Base-by-base conservation (phyloP, 2,888 invertebrate species). In the Amaurobius ferox region DNA sequence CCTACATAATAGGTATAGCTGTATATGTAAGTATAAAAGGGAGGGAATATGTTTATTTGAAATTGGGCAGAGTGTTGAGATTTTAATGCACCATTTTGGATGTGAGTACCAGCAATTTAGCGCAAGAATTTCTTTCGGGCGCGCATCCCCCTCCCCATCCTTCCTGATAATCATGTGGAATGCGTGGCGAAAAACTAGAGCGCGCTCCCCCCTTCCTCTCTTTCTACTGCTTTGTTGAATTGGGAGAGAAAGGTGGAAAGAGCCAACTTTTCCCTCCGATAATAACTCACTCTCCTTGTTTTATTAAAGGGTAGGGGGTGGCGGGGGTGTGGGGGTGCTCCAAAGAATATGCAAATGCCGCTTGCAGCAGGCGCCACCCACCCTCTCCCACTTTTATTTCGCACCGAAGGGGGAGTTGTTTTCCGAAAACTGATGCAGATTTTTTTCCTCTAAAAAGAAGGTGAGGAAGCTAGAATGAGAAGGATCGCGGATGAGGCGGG, bases 301-400 rank as follows among this genome's bases (percentile, higher is more conserved):
- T 81, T 81, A 81, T 81, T 61, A 81, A 61, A 73, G 44, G 55
- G 55, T 55, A 23, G 55, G 23, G 19, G 55, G 19, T 1, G 55
- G 68, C n/a, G 71, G 44, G n/a, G n/a, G n/a, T n/a, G n/a, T n/a
- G n/a, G 48, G 80, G 74, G 68, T 48, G 81, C 70, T 55, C 55
- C 68, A 81, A 70, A 81, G 81, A 81, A 81, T 81, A 81, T 81
- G 81, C 81, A 81, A 81, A 81, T 80, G 73, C 30, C 55, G 48
- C 32, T 73, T 67, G 68, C 62, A 81, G 19, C 55, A 55, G 61
- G 81, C 74, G 28, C 81, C 81, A 73, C 80, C 80, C 73, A 74
- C 81, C 74, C 76, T 48, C 66, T 55, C 40, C 32, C 29, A 74
- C 81, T 74, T 81, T 80, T 80, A 80, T 55, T 80, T 80, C 28